A percentile compares a stretch with the other conserved stretches of the same genome.
phyloP scores from a whole-genome alignment of 1,140 invertebrate species.

The Aphelenchoides avenae region DNA sequence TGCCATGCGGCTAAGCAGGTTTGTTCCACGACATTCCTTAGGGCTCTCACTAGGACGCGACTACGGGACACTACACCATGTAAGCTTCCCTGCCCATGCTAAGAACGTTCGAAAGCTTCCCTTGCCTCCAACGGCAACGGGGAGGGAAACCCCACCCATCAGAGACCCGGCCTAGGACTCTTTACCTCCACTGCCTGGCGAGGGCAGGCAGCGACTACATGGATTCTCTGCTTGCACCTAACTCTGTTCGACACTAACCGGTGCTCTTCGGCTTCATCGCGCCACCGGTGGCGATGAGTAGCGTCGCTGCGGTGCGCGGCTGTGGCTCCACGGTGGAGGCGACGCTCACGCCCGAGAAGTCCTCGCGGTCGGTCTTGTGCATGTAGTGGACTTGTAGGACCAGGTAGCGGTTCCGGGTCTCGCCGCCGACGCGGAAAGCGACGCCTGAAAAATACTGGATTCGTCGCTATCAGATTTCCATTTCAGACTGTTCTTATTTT shows the following conservation, averaged over 20 bases:
- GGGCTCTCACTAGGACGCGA: no score
- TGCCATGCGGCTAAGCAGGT: no score
- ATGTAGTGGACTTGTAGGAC: conserved; percentile 88
- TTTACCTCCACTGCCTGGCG: no score
- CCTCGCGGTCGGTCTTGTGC: conserved; percentile 59
- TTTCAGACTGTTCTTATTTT: no score
- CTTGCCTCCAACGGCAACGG: no score
- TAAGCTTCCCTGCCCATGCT: no score
- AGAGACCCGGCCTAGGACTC: no score
- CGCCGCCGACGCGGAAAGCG: conserved; percentile 65
- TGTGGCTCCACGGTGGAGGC: conserved; percentile 50
- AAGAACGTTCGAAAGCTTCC: no score
- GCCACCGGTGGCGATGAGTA: conserved; percentile 54
- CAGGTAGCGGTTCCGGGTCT: conserved; percentile 63
- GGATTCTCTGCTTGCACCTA: conserved; percentile 15
- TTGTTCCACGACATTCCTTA: conserved; percentile 4
- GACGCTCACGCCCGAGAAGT: conserved; percentile 45
- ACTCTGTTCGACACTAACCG: conserved; percentile 12
- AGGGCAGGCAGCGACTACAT: no score
- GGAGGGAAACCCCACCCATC: no score
- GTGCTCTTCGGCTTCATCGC: conserved; percentile 28
- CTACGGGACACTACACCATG: no score
- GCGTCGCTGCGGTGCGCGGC: conserved; percentile 44
- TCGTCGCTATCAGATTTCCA: not conserved
- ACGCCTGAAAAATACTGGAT: conserved; percentile 55